phyloP scores from a whole-genome alignment of 1,140 invertebrate genomes.

The Arctopsyche grandis region DNA sequence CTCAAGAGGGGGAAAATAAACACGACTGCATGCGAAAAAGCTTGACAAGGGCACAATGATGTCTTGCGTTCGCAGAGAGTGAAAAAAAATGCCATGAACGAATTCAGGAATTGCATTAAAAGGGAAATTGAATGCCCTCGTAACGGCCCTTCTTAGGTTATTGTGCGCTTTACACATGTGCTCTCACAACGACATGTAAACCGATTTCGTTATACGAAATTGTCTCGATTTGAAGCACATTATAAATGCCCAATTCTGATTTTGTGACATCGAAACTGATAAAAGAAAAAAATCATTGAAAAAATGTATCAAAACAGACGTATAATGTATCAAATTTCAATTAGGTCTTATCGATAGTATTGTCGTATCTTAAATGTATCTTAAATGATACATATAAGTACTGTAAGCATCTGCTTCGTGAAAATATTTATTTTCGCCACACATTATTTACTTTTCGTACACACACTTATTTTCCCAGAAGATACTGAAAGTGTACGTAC shows the following conservation, averaged over 20 bases:
- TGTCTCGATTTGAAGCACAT: not conserved
- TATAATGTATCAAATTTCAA: not conserved
- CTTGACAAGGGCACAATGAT: conserved; percentile 39
- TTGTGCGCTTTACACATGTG: conserved; percentile 21
- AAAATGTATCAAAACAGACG: too few relatives aligned
- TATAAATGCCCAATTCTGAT: too few relatives aligned
- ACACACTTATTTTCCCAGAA: not conserved
- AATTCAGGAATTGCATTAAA: conserved; percentile 39
- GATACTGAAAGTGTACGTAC: not conserved
- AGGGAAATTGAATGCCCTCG: conserved; percentile 32
- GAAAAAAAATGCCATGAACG: conserved; percentile 23
- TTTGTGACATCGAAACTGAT: too few relatives aligned
- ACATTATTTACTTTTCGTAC: not conserved
- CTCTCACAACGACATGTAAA: not conserved
- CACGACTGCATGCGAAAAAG: conserved; percentile 3
- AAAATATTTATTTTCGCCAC: not conserved
- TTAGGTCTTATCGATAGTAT: not conserved
- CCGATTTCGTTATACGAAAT: not conserved
- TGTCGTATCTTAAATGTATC: not conserved
- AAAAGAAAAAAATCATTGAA: too few relatives aligned
- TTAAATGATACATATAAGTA: not conserved
- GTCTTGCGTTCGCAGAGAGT: conserved; percentile 17
- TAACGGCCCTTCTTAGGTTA: conserved; percentile 31
- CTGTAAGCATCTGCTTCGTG: not conserved
- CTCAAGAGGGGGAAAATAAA: conserved; percentile 22